Conservation (phyloP, 2,888 invertebrate species). For the Stenodera caucasica region DNA sequence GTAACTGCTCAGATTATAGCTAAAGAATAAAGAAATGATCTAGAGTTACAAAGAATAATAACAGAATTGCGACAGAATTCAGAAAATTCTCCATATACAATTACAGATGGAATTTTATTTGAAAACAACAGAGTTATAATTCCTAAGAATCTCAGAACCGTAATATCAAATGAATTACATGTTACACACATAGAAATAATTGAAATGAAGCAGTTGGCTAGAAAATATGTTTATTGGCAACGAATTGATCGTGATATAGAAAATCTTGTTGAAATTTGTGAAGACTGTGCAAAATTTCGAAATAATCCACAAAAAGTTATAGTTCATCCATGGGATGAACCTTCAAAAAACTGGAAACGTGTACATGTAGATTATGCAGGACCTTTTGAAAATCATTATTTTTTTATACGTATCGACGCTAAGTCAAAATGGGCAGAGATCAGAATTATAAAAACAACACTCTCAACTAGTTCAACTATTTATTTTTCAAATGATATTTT, state of each 20-base stretch:
- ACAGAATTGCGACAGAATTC: no score
- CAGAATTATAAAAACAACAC: no score
- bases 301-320: constrained; percentile 28
- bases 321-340: constrained; percentile 36
- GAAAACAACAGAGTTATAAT: constrained; percentile 27
- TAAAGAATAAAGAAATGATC: no score
- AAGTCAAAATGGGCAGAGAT: constrained; percentile 35
- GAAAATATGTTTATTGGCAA: constrained; percentile 34
- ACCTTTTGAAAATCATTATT: constrained; percentile 30
- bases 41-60: no score
- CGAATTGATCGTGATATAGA: constrained; percentile 39
- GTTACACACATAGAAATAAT: constrained; percentile 41
- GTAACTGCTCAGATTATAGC: no score
- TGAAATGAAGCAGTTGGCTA: constrained; percentile 39
- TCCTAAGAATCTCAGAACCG: constrained; percentile 19
- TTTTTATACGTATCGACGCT: constrained; percentile 32
- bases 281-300: constrained; percentile 24
- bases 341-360: constrained; percentile 34
- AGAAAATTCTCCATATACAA: no score
- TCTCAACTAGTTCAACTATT: no score
- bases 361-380: constrained; percentile 45
- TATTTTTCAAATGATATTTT: no score
- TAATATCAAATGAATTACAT: constrained; percentile 28
- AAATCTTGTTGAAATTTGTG: constrained; percentile 30
- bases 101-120: neutral